A percentile compares a stretch with the other conserved stretches of the same genome.
Evolutionary conservation across 2,888 invertebrate species (phyloP).

Genomic region (Alcis repandata): DNA sequence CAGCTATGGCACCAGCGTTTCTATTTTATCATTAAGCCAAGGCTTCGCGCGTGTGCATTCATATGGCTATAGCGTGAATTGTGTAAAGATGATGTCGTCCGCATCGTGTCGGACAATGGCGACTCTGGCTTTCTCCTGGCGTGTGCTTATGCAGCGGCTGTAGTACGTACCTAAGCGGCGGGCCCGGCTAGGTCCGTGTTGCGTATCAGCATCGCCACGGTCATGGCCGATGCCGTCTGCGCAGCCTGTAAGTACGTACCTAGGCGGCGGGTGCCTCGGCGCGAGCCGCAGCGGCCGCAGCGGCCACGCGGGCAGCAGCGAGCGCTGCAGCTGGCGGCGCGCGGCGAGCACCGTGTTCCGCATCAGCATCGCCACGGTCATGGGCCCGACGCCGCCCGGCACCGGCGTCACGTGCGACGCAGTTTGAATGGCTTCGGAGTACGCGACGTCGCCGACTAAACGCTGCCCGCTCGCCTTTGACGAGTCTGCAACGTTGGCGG

Average conservation of each 20-base stretch:
- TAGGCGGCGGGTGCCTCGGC: conserved; percentile 92
- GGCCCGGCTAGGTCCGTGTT: too few species aligned
- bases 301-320: conserved; percentile 90
- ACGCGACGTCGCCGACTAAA: conserved; percentile 98
- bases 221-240: too few species aligned
- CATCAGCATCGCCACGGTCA: conserved; percentile 99
- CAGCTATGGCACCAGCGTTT: too few species aligned
- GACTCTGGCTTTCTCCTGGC: too few species aligned
- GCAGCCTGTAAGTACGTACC: conserved; percentile 82
- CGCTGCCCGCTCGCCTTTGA: conserved; percentile 92
- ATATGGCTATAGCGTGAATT: too few species aligned
- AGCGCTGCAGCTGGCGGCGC: conserved; percentile 85
- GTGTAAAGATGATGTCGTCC: too few species aligned
- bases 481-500: conserved; percentile 84
- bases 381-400: conserved; percentile 98
- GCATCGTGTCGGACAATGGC: too few species aligned
- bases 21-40: too few species aligned
- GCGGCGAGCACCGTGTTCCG: conserved; percentile 97
- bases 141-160: too few species aligned
- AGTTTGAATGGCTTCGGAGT: conserved; percentile 91
- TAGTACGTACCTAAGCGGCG: too few species aligned
- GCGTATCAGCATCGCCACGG: too few species aligned
- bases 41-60: too few species aligned
- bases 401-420: conserved; percentile 98
- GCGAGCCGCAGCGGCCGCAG: conserved; percentile 89